Percentiles rank a stretch among this genome's conserved stretches.
Evolutionary conservation across 2,113 vertebrate species (phyloP).

Genomic region (Malaclemys terrapin): DNA sequence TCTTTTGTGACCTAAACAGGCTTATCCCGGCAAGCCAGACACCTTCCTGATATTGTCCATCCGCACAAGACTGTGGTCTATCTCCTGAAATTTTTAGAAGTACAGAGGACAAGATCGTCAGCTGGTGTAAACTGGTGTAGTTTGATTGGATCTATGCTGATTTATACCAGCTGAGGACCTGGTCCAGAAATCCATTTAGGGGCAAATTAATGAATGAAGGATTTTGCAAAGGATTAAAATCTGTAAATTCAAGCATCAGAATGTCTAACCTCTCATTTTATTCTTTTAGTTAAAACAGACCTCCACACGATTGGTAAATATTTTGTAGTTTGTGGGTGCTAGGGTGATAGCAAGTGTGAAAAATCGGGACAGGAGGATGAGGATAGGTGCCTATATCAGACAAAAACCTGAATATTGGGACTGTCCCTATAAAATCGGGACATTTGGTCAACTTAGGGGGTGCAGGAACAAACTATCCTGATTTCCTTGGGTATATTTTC

Average conservation of each 20-base stretch:
- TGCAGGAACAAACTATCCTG: neutral
- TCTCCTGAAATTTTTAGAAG: neutral
- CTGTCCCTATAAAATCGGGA: too few relatives aligned
- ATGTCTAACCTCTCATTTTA: neutral
- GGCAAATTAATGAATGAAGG: neutral
- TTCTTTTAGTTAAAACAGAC: neutral
- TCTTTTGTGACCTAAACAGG: neutral
- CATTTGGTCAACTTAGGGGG: too few relatives aligned
- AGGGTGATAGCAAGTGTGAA: neutral
- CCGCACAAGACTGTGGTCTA: neutral
- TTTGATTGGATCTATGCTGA: fast-evolving
- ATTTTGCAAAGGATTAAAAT: neutral
- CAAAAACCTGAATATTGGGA: too few relatives aligned
- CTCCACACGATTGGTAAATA: neutral
- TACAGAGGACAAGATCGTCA: neutral
- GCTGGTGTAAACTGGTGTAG: neutral
- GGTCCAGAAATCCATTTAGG: neutral
- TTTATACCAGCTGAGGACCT: fast-evolving
- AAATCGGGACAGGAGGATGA: too few relatives aligned
- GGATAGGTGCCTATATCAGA: too few relatives aligned
- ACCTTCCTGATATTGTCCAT: neutral
- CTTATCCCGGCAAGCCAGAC: neutral
- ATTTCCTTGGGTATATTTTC: neutral
- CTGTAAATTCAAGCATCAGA: neutral
- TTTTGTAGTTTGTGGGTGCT: neutral